Evolutionary conservation across 2,797 vertebrate species (phyloP).

Genomic region (Mormyrops attenuatus): DNA sequence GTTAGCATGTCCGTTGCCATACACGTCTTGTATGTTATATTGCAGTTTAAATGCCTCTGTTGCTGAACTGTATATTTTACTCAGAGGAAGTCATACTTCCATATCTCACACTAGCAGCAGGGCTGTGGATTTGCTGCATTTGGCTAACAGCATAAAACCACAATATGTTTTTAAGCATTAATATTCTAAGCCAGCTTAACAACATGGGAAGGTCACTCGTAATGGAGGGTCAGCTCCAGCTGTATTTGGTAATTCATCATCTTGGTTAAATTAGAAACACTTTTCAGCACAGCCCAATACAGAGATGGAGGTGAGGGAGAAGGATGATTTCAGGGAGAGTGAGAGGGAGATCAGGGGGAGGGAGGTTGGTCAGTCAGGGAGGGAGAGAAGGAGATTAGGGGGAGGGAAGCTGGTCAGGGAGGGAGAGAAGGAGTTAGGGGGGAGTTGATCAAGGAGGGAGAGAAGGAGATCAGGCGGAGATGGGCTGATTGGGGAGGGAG

Average conservation of each 20-base stretch:
- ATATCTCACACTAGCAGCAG: background rate
- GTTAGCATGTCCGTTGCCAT: background rate
- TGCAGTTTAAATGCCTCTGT: background rate
- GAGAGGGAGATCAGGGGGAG: background rate
- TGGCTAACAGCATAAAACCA: background rate
- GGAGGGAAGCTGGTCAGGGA: background rate
- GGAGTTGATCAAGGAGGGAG: background rate
- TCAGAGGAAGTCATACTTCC: background rate
- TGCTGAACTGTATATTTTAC: background rate
- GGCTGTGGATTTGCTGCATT: background rate
- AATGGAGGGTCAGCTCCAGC: background rate
- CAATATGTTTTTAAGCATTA: slow-evolving; percentile 7
- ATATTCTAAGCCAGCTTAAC: background rate
- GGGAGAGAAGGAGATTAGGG: background rate
- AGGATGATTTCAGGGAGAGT: background rate
- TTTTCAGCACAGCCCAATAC: background rate
- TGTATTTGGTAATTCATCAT: background rate
- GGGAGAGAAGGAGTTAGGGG: background rate
- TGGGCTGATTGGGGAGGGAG: background rate
- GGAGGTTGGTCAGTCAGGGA: background rate
- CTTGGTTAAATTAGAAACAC: slow-evolving; percentile 3
- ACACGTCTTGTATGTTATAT: background rate
- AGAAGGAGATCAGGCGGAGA: background rate
- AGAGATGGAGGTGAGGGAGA: background rate
- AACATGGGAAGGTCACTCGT: background rate